Evolutionary conservation across 1,140 invertebrate genomes (phyloP), one percentile per base, ranked within the genome.

Genomic region (Aphidius ervi): DNA sequence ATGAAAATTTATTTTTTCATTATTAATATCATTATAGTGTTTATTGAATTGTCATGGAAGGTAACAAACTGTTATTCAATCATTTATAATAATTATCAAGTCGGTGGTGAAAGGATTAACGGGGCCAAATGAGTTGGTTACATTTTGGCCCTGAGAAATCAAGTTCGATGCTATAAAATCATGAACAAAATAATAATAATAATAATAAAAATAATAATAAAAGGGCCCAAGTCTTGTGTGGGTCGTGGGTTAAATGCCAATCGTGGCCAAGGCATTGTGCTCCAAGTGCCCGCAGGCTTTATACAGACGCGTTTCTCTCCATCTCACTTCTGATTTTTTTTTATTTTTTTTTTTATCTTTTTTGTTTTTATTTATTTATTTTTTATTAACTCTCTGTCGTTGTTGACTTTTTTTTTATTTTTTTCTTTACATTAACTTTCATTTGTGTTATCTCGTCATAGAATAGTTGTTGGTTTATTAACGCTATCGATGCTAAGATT

Each of bases 391-490:
- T 31, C 23, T 31, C 23, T 31, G 23, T 31, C 23, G 23, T 31
- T 31, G 23, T 31, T 31, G 23, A 31, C 23, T 31, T 31, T 31
- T 31, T 31, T 31, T 31, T 31, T 31, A 16, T 31, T 31, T 31
- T 31, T 31, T 31, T 31, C 4, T 31, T 31, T 31, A 31, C 23
- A 31, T 31, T 31, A 31, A 31, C 23, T 31, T 31, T 31, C 23
- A 31, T 31, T 31, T 60, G 59, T 59, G 67, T 69, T 71, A 67
- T 71, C 63, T 62, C 67, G 64, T 64, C 61, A 61, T 65, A 64
- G 69, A 71, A 64, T 70, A 67, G 64, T 72, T 74, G 74, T 75
- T 74, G 70, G 72, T 75, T 76, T 75, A 75, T 76, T 76, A 75
- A 75, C 68, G 68, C 72, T 74, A 75, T 75, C 73, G 70, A 76